Conservation (phyloP, 2,888 invertebrate species). For the Pyrrhia umbra region DNA sequence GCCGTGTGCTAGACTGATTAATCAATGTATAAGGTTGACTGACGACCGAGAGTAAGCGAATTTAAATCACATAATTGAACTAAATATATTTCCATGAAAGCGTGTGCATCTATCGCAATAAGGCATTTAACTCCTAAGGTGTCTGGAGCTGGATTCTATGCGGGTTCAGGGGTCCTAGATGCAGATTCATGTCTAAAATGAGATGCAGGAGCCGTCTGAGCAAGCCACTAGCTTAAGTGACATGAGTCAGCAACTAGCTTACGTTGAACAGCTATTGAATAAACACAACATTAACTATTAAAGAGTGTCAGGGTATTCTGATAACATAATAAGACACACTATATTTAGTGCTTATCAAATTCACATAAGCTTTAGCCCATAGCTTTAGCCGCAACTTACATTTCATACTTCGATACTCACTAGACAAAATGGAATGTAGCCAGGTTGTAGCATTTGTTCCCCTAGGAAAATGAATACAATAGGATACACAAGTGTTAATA, state of each 20-base stretch:
- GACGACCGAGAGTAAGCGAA: conserved; percentile 33
- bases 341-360: conserved; percentile 16
- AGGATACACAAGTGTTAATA: conserved; percentile 22
- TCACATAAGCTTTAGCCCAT: conserved; percentile 10
- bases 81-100: conserved; percentile 37
- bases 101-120: conserved; percentile 23
- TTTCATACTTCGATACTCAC: conserved; percentile 50
- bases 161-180: conserved; percentile 3
- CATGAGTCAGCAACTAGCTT: conserved; percentile 39
- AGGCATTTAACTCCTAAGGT: conserved; percentile 27
- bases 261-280: conserved; percentile 37
- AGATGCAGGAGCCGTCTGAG: conserved; percentile 28
- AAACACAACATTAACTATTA: conserved; percentile 33
- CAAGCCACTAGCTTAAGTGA: no score
- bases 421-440: conserved; percentile 31
- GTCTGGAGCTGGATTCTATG: conserved; percentile 39
- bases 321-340: conserved; percentile 18
- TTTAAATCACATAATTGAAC: conserved; percentile 41
- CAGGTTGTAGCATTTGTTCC: conserved; percentile 36
- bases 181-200: conserved; percentile 26
- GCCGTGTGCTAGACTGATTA: conserved; percentile 46
- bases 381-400: conserved; percentile 29
- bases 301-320: conserved; percentile 25
- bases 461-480: conserved; percentile 53
- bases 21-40: conserved; percentile 45